Base-by-base conservation (phyloP, 1,140 invertebrate genomes). In the Cepaea nemoralis region DNA sequence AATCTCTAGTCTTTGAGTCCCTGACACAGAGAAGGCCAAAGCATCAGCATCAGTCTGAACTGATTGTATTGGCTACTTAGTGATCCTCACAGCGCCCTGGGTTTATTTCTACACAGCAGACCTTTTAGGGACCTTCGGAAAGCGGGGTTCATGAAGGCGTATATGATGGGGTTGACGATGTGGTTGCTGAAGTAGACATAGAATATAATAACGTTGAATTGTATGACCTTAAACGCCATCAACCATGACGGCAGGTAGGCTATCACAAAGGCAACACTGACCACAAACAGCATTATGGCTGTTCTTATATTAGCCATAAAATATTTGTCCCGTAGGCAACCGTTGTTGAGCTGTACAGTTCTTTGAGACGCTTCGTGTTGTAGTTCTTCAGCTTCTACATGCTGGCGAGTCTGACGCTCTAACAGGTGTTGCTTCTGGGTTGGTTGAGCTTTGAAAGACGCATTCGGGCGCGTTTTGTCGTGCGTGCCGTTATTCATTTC, bases 161-260 rank as follows among this genome's bases (percentile, higher is more conserved):
- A 91, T 14, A 91, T 90, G n/a, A 91, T 86, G 22, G 90, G 90
- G 83, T 91, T 91, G 0, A 87, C 86, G 10, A 90, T 87, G 83
- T 91, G 89, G 77, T 91, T 89, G 50, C 86, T 85, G 82, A 90
- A 91, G 83, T 91, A 91, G 81, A 88, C 85, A 73, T 90, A 91
- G 81, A 91, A 91, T 22, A 91, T 77, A 10, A 89, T 76, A 14
- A 75, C 83, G 55, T 86, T 87, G 67, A 88, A 90, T 3, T 66
- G 33, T 14, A 91, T 81, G 33, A 88, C 81, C 35, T 80, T 70
- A 75, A 87, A 84, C 6, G 89, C 86, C 87, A 89, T 89, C 1
- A 91, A 76, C 85, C 87, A 89, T 14, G 89, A 87, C 1, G 90
- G 90, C 35, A 88, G 80, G 79, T 89, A 91, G 14, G 89, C 88